phyloP scores from a whole-genome alignment of 2,888 invertebrate genomes.

The Didymodactylos carnosus region DNA sequence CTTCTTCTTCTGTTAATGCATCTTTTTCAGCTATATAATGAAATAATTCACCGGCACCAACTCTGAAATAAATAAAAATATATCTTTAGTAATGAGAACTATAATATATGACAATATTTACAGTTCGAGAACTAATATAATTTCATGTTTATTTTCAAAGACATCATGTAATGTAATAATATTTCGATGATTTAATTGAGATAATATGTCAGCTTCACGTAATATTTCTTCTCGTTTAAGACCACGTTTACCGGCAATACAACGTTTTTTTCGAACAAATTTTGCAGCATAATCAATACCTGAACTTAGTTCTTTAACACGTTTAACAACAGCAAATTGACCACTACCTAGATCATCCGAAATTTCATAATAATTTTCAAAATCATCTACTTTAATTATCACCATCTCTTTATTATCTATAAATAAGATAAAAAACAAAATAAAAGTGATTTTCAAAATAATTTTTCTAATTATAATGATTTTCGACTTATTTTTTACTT shows the following conservation, averaged over 20 bases:
- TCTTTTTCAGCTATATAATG: conserved; percentile 41
- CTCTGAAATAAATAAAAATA: conserved; percentile 31
- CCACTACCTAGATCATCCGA: conserved; percentile 2
- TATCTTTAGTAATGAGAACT: not conserved
- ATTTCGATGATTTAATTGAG: conserved; percentile 41
- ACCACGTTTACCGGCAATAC: conserved; percentile 24
- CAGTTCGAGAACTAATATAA: conserved; percentile 45
- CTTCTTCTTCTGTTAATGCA: conserved; percentile 42
- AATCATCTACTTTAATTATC: too few relatives aligned
- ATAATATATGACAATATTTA: conserved; percentile 23
- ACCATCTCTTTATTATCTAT: too few relatives aligned
- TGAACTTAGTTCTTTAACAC: not conserved
- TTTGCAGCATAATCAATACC: conserved; percentile 43
- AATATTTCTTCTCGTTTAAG: conserved; percentile 43
- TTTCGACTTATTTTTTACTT: too few relatives aligned
- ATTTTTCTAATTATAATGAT: too few relatives aligned
- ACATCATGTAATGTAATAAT: conserved; percentile 45
- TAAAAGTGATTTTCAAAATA: too few relatives aligned
- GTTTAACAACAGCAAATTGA: conserved; percentile 14
- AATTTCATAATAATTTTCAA: not conserved
- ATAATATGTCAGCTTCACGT: conserved; percentile 41
- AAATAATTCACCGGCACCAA: conserved; percentile 48
- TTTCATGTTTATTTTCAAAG: conserved; percentile 43
- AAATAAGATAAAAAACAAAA: too few relatives aligned
- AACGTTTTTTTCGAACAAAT: conserved; percentile 42